Conservation (phyloP, 2,888 invertebrate genomes). For the Ypsolopha scabrella region DNA sequence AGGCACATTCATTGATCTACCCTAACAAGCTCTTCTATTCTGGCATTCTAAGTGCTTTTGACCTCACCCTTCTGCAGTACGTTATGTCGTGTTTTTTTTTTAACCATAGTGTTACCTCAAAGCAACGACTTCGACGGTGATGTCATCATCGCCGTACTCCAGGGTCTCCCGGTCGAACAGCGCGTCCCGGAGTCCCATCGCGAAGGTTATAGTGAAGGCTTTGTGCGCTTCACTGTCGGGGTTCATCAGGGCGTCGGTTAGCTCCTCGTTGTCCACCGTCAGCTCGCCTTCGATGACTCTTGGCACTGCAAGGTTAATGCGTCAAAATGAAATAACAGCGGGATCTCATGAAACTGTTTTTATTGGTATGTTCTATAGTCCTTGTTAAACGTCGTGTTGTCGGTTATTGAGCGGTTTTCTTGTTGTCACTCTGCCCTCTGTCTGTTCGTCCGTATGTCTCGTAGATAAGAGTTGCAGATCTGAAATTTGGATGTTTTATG, state of each 20-base stretch:
- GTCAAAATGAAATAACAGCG: background rate
- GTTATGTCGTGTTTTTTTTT: too few relatives aligned
- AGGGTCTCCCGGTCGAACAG: constrained; percentile 64
- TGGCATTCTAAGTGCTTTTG: too few relatives aligned
- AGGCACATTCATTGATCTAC: too few relatives aligned
- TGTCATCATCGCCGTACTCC: constrained; percentile 64
- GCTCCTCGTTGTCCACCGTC: constrained; percentile 75
- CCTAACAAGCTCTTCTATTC: too few relatives aligned
- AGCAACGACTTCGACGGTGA: constrained; percentile 71
- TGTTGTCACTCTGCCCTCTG: too few relatives aligned
- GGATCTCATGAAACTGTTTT: too few relatives aligned
- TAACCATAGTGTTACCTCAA: constrained; percentile 70
- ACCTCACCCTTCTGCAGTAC: too few relatives aligned
- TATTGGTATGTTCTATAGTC: background rate
- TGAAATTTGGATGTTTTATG: too few relatives aligned
- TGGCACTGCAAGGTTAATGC: constrained; percentile 66
- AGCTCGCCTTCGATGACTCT: constrained; percentile 77
- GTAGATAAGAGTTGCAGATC: too few relatives aligned
- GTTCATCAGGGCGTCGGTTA: constrained; percentile 68
- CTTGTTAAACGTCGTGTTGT: too few relatives aligned
- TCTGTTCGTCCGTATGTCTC: too few relatives aligned
- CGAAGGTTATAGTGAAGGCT: constrained; percentile 69
- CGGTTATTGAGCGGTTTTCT: too few relatives aligned
- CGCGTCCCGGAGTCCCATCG: constrained; percentile 70
- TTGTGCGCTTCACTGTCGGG: constrained; percentile 73